Evolutionary conservation across 1,140 invertebrate species (phyloP).

Genomic region (Cyphomyrmex costatus): DNA sequence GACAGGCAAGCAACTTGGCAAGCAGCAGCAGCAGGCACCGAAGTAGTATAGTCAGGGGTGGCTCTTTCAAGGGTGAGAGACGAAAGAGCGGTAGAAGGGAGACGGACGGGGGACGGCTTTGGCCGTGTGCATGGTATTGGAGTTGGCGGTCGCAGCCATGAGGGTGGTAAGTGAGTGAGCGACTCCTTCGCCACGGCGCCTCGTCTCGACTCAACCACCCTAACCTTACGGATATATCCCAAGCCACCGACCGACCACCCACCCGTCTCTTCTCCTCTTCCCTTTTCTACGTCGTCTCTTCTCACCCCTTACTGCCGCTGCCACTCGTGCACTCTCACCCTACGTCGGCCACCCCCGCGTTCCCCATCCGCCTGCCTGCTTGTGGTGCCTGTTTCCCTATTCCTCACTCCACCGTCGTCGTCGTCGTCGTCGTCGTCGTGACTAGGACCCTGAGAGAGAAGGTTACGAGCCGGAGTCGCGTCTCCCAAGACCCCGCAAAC

Average conservation of each 20-base stretch:
- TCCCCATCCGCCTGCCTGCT: slow-evolving; percentile 38
- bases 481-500: slow-evolving; percentile 82
- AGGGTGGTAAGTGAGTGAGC: slow-evolving; percentile 86
- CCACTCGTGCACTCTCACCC: slow-evolving; percentile 70
- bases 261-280: slow-evolving; percentile 44
- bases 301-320: slow-evolving; percentile 57
- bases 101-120: slow-evolving; percentile 60
- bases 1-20: slow-evolving; percentile 72
- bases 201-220: slow-evolving; percentile 73
- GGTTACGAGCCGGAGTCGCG: slow-evolving; percentile 81
- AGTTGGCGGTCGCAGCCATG: slow-evolving; percentile 82
- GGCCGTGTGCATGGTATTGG: slow-evolving; percentile 77
- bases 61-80: slow-evolving; percentile 62
- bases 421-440: slow-evolving; percentile 71
- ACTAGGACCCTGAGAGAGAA: slow-evolving; percentile 76
- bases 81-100: slow-evolving; percentile 13
- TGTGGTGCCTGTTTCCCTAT: slow-evolving; percentile 81
- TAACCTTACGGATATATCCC: slow-evolving; percentile 75
- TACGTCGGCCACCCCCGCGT: slow-evolving; percentile 65
- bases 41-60: slow-evolving; percentile 63
- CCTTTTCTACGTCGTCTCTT: slow-evolving; percentile 61
- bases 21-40: slow-evolving; percentile 67
- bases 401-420: slow-evolving; percentile 78
- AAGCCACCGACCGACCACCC: slow-evolving; percentile 67
- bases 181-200: slow-evolving; percentile 84